These are phyloP conservation scores for Pollimyrus isidori DNA, from an alignment of 2,113 vertebrate genomes.

Conservation along the genomic window DNA sequence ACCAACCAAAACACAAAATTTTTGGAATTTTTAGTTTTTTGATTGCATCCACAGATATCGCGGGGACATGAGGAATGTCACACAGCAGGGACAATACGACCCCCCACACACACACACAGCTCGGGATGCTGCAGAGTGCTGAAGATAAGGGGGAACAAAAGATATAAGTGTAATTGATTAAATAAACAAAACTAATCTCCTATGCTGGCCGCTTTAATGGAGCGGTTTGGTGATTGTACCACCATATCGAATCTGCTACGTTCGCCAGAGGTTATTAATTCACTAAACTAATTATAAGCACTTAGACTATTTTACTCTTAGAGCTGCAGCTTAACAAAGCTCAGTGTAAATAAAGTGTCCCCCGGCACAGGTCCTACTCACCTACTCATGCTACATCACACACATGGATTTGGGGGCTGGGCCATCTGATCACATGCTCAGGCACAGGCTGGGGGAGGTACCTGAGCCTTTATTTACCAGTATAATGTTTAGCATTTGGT, in stretches of 20 bases:
- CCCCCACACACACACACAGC: neutral
- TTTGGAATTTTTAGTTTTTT: neutral
- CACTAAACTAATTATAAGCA: neutral
- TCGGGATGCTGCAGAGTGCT: neutral
- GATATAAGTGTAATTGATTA: neutral
- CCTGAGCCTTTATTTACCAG: neutral
- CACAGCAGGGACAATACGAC: neutral
- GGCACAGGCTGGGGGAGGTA: neutral
- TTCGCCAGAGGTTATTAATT: neutral
- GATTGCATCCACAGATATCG: neutral
- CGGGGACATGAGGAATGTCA: neutral
- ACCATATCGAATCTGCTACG: neutral
- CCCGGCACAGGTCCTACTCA: neutral
- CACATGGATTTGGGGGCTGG: neutral
- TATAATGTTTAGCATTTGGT: neutral
- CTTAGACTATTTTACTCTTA: neutral
- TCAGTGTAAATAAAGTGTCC: neutral
- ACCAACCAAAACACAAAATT: neutral
- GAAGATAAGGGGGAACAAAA: neutral
- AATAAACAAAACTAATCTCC: neutral
- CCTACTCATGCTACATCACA: neutral
- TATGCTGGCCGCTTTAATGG: neutral
- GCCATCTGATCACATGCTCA: neutral
- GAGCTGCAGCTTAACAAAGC: neutral
- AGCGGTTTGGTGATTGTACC: neutral